Conservation (phyloP, 2,797 vertebrate species). For the Gadopsis marmoratus region DNA sequence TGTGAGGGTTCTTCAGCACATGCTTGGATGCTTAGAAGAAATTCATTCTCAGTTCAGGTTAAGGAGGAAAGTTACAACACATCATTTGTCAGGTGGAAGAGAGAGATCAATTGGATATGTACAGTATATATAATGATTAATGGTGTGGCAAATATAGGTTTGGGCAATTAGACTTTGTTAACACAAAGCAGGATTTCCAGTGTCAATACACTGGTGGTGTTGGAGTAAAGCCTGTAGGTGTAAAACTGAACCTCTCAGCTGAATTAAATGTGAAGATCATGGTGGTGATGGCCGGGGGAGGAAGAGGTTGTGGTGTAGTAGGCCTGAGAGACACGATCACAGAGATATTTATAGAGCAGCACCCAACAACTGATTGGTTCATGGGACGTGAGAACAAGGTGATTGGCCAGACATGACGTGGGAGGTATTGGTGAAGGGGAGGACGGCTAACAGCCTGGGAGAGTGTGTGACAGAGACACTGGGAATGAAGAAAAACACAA, state of each 20-base stretch:
- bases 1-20: not conserved
- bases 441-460: not conserved
- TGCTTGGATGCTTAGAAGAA: not conserved
- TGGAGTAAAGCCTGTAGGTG: constrained; percentile 24
- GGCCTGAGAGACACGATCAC: constrained; percentile 14
- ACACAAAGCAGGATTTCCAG: not conserved
- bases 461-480: not conserved
- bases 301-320: not conserved
- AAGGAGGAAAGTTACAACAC: not conserved
- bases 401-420: constrained; percentile 2
- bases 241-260: constrained; percentile 32
- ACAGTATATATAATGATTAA: not conserved
- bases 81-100: not conserved
- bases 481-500: too few relatives aligned
- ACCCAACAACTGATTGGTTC: constrained; percentile 12
- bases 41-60: not conserved
- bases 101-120: constrained; percentile 1
- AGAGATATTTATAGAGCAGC: constrained; percentile 31
- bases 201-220: not conserved
- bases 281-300: not conserved
- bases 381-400: constrained; percentile 2
- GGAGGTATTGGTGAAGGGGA: not conserved
- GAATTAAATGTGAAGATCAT: constrained; percentile 41
- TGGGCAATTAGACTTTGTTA: not conserved
- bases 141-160: not conserved